Evolutionary conservation across 2,797 vertebrate species (phyloP), one percentile per base, ranked within the genome.

Genomic region (Chaunax sp.): DNA sequence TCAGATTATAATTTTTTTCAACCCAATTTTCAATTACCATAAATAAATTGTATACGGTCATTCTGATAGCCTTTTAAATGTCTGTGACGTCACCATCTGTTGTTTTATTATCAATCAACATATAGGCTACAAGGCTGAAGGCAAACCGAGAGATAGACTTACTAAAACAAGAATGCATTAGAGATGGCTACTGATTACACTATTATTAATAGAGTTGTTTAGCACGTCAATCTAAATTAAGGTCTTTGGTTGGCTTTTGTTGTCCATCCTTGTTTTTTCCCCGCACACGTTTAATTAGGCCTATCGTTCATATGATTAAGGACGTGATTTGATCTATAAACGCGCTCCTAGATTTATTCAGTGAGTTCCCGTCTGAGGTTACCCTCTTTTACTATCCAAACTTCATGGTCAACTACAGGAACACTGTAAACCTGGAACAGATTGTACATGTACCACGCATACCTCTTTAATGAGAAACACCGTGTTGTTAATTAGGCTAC

Each of bases 51-150:
- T 64, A 38, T 47, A 25, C 3, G 38, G 3, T 26, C 15, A 37
- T 43, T 5, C 33, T 37, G 14, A 8, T 55, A 19, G 0, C 10
- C 16, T 12, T n/a, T 63, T n/a, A 62, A 25, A n/a, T 49, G n/a
- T n/a, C n/a, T 9, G 38, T 75, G 73, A 64, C 61, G 18, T 74
- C 60, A 69, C 11, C 7, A 19, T 1, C 10, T 55, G 16, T 20
- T 25, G 12, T 44, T 28, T 61, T 68, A n/a, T n/a, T n/a, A n/a
- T n/a, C n/a, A n/a, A n/a, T n/a, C n/a, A n/a, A n/a, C n/a, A n/a
- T n/a, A n/a, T n/a, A n/a, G n/a, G n/a, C n/a, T n/a, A n/a, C n/a
- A n/a, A n/a, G n/a, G n/a, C 40, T 1, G 7, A 59, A 28, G 26
- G 46, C 1, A 59, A 28, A 35, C 2, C 23, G 9, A 28, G 18